phyloP scores from a whole-genome alignment of 2,797 vertebrate species.

The Masticophis lateralis region DNA sequence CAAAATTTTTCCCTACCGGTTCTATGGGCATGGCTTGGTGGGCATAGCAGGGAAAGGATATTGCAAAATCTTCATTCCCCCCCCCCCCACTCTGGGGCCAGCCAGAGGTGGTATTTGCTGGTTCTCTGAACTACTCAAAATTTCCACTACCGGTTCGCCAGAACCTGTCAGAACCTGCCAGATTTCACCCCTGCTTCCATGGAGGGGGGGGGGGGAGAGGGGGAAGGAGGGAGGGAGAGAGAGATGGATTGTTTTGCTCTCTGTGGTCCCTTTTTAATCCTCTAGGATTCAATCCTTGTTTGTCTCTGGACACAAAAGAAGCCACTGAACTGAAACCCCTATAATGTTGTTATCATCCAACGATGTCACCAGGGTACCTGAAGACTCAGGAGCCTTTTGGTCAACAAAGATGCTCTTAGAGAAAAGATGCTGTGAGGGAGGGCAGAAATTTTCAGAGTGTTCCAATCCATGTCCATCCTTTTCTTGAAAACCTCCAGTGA shows the following conservation, averaged over 20 bases:
- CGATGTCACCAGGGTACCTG: neutral
- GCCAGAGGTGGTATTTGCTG: no score
- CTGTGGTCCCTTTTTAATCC: neutral
- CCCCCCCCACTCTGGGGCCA: no score
- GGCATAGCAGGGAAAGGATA: no score
- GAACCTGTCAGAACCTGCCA: no score
- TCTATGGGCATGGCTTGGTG: no score
- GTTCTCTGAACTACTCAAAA: no score
- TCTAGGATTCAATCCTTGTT: neutral
- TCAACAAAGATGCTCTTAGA: neutral
- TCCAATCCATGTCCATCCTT: neutral
- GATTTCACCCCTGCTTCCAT: no score
- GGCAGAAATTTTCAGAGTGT: neutral
- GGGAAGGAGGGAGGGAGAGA: no score
- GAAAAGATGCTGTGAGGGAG: neutral
- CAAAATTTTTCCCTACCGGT: no score
- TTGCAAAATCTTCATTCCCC: no score
- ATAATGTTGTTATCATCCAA: neutral
- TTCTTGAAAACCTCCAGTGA: neutral
- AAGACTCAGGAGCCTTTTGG: neutral
- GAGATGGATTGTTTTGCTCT: neutral
- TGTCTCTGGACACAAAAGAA: neutral
- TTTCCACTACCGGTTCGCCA: no score
- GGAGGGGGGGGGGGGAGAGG: neutral
- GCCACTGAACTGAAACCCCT: neutral